Evolutionary conservation across 2,888 invertebrate species (phyloP).

Genomic region (Aporophyla nigra): DNA sequence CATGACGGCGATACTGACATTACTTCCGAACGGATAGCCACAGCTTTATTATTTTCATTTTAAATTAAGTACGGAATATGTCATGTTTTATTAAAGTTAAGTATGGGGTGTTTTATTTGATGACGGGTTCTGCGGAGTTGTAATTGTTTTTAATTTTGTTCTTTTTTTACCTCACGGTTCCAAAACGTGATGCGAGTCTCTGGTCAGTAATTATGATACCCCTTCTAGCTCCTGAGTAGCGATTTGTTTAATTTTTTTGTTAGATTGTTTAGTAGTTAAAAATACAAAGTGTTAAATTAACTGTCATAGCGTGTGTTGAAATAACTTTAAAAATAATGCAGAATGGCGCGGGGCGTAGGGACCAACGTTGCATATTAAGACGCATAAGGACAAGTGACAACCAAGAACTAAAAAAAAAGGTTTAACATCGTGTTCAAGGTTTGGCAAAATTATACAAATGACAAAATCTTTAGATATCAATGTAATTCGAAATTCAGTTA

Average conservation of each 20-base stretch:
- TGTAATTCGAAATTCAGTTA: no score
- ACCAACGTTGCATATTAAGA: not conserved
- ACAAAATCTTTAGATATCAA: no score
- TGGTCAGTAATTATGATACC: constrained; percentile 2
- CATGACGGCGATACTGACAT: constrained; percentile 14
- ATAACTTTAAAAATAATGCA: not conserved
- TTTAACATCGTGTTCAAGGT: no score
- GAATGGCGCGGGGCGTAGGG: not conserved
- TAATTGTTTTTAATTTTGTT: constrained; percentile 35
- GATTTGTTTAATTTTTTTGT: not conserved
- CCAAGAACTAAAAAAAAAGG: not conserved
- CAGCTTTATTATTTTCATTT: constrained; percentile 50
- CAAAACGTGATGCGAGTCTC: not conserved
- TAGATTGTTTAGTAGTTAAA: not conserved
- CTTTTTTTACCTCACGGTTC: not conserved
- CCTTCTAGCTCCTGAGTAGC: not conserved
- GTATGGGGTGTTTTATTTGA: constrained; percentile 43
- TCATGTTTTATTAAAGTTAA: constrained; percentile 43
- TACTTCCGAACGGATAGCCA: constrained; percentile 32
- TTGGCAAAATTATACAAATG: no score
- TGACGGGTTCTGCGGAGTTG: constrained; percentile 16
- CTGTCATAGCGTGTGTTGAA: not conserved
- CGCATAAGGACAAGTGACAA: not conserved
- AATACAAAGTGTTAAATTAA: not conserved
- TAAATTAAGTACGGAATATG: constrained; percentile 28